Conservation (phyloP, 2,888 invertebrate genomes). For the Melitaea athalia region DNA sequence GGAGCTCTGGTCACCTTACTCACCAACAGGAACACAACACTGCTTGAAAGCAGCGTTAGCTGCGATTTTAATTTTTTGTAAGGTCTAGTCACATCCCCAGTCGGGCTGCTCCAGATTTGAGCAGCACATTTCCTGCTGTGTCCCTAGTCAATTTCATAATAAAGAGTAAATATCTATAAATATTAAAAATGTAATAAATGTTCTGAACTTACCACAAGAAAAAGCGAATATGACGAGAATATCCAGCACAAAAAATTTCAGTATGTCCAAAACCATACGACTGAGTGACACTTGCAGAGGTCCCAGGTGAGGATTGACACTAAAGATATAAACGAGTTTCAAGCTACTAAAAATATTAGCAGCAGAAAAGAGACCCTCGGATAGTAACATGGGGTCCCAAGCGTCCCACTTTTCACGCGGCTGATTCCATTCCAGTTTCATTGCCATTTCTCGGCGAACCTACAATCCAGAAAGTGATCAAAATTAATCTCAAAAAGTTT, state of each 20-base stretch:
- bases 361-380: conserved; percentile 98
- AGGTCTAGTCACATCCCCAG: too few species aligned
- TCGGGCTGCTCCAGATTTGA: too few species aligned
- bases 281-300: conserved; percentile 98
- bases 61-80: too few species aligned
- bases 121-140: too few species aligned
- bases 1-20: too few species aligned
- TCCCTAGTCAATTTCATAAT: neutral
- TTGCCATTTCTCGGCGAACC: conserved; percentile 88
- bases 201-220: conserved; percentile 91
- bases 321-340: conserved; percentile 98
- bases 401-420: conserved; percentile 97
- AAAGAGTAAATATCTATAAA: neutral
- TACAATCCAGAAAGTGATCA: conserved; percentile 49
- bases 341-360: conserved; percentile 97
- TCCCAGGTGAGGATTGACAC: conserved; percentile 97
- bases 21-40: too few species aligned
- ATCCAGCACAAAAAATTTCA: conserved; percentile 97
- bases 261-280: conserved; percentile 96
- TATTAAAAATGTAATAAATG: neutral
- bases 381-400: conserved; percentile 98
- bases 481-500: too few species aligned
- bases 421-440: conserved; percentile 83
- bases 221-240: conserved; percentile 96
- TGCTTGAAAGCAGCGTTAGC: too few species aligned